These are phyloP conservation scores for Piaya cayana DNA, from an alignment of 2,113 vertebrate genomes.

Conservation along the genomic window DNA sequence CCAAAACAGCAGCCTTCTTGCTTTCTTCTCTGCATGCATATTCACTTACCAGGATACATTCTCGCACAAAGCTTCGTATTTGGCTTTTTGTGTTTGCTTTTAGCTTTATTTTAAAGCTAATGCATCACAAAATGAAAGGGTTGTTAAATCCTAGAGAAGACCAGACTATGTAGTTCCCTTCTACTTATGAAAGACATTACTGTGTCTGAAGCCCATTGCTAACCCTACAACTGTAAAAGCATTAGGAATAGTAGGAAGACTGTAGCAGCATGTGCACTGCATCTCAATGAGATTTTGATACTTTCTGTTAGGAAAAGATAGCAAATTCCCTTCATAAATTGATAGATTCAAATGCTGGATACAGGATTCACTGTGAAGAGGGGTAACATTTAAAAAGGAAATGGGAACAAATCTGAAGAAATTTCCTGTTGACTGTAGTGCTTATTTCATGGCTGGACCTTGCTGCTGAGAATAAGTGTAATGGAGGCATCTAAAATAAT, in stretches of 20 bases:
- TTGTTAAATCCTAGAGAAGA: not conserved
- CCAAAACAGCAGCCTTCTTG: not conserved
- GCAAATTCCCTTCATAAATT: not conserved
- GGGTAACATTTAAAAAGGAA: not conserved
- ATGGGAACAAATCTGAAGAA: not conserved
- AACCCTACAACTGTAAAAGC: not conserved
- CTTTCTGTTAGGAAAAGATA: not conserved
- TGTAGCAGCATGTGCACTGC: not conserved
- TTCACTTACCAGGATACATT: not conserved
- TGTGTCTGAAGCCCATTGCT: not conserved
- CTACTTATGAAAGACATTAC: not conserved
- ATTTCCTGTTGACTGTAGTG: not conserved
- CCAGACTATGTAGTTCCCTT: not conserved
- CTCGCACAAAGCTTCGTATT: not conserved
- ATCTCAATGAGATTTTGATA: not conserved
- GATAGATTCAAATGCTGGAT: not conserved
- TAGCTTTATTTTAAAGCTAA: not conserved
- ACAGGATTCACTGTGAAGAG: not conserved
- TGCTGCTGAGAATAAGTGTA: not conserved
- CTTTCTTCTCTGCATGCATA: not conserved
- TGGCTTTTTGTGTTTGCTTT: not conserved
- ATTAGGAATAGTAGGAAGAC: not conserved
- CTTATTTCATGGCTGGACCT: not conserved
- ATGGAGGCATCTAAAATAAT: conserved; percentile 66
- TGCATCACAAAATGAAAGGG: not conserved